phyloP scores from a whole-genome alignment of 2,888 invertebrate species.

The Apamea monoglypha region DNA sequence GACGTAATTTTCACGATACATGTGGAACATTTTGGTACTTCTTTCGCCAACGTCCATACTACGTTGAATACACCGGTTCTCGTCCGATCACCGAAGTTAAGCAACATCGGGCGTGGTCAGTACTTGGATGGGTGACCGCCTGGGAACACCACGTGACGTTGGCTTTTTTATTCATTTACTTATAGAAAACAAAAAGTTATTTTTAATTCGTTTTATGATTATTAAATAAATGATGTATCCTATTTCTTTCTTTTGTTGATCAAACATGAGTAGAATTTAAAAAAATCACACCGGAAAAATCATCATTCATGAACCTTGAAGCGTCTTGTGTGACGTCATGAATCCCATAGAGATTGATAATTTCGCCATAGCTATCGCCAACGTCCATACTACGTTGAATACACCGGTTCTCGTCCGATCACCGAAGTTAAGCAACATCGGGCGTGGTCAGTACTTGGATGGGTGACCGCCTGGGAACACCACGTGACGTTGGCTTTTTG shows the following conservation, averaged over 20 bases:
- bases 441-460: slow-evolving; percentile 81
- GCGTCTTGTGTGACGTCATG: too few relatives aligned
- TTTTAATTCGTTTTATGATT: too few relatives aligned
- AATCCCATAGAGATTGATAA: too few relatives aligned
- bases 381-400: slow-evolving; percentile 36
- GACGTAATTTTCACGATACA: not conserved
- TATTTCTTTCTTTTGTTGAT: too few relatives aligned
- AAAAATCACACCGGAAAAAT: too few relatives aligned
- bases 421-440: too few relatives aligned
- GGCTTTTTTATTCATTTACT: slow-evolving; percentile 40
- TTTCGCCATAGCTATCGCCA: not conserved
- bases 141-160: slow-evolving; percentile 80
- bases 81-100: slow-evolving; percentile 64
- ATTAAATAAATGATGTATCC: too few relatives aligned
- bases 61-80: slow-evolving; percentile 72
- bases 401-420: not conserved
- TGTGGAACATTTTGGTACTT: not conserved
- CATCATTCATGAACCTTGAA: too few relatives aligned
- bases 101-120: slow-evolving; percentile 79
- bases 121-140: slow-evolving; percentile 84
- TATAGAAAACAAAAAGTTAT: too few relatives aligned
- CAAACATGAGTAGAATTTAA: too few relatives aligned
- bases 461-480: slow-evolving; percentile 83
- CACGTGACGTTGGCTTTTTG: slow-evolving; percentile 64
- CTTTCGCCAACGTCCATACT: slow-evolving; percentile 17